Conservation (phyloP, 2,888 invertebrate genomes). For the Nomada ruficornis region DNA sequence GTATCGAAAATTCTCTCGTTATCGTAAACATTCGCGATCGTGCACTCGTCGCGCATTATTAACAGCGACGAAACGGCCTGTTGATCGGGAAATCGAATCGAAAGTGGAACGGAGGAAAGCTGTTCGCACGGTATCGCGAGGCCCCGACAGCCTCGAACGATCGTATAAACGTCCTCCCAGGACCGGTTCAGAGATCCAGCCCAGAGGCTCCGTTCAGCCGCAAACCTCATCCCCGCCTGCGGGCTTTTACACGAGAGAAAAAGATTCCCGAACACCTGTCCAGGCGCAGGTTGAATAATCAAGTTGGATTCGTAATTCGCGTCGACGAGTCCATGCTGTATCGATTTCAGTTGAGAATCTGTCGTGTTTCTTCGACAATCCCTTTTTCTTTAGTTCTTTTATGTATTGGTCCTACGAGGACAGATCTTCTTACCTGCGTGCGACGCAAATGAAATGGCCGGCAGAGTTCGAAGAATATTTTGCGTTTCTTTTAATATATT, state of each 20-base stretch:
- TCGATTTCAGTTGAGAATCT: neutral
- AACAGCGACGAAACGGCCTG: no score
- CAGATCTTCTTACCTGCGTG: no score
- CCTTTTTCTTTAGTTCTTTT: neutral
- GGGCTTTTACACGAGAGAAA: constrained; percentile 2
- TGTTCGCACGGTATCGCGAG: neutral
- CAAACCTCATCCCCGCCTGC: constrained; percentile 18
- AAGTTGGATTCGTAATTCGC: neutral
- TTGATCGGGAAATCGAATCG: constrained; percentile 1
- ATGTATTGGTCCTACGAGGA: neutral
- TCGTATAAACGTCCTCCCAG: constrained; percentile 22
- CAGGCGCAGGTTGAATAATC: constrained; percentile 5
- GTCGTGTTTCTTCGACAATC: neutral
- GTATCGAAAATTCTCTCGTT: no score
- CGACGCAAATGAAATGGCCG: no score
- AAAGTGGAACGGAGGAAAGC: constrained; percentile 4
- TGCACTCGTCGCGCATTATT: no score
- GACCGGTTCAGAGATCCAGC: constrained; percentile 26
- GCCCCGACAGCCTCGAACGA: neutral
- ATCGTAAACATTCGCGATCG: no score
- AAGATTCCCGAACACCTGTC: constrained; percentile 27
- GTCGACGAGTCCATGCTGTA: neutral
- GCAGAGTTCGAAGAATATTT: no score
- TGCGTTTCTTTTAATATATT: no score
- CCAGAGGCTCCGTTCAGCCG: constrained; percentile 10